phyloP scores from a whole-genome alignment of 2,888 invertebrate species.

The Steinernema carpocapsae region DNA sequence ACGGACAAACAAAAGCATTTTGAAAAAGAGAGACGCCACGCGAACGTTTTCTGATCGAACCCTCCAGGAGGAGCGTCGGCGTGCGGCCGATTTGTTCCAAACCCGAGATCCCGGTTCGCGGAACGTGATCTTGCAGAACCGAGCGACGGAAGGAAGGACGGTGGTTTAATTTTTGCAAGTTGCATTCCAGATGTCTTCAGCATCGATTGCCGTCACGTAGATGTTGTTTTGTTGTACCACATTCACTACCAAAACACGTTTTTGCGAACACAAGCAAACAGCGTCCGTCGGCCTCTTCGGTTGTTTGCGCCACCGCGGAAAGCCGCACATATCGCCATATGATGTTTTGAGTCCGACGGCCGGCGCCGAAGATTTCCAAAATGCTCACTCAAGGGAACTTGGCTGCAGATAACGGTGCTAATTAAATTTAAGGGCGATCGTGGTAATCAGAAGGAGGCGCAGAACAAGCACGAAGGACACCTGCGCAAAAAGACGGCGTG shows the following conservation, averaged over 20 bases:
- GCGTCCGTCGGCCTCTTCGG: slow-evolving; percentile 8
- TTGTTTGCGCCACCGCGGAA: not conserved
- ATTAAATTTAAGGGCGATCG: not conserved
- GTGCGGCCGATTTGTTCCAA: not conserved
- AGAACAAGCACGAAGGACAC: not conserved
- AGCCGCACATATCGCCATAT: slow-evolving; percentile 1
- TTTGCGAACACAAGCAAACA: slow-evolving; percentile 19
- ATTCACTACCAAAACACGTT: slow-evolving; percentile 32
- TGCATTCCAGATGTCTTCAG: slow-evolving; percentile 19
- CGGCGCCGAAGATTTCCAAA: not conserved
- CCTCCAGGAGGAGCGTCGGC: not conserved
- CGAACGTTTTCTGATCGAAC: slow-evolving; percentile 13
- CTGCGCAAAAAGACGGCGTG: not conserved
- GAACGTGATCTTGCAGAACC: not conserved
- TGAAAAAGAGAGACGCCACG: not conserved
- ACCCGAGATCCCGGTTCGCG: not conserved
- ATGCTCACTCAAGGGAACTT: not conserved
- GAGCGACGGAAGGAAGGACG: not conserved
- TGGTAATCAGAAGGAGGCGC: not conserved
- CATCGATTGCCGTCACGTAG: slow-evolving; percentile 16
- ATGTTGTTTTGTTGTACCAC: slow-evolving; percentile 31
- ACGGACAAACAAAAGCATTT: not conserved
- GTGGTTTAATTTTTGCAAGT: not conserved
- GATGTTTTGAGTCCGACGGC: not conserved
- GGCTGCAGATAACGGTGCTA: not conserved